Base-by-base conservation (phyloP, 2,113 vertebrate species). In the Plectropomus leopardus region DNA sequence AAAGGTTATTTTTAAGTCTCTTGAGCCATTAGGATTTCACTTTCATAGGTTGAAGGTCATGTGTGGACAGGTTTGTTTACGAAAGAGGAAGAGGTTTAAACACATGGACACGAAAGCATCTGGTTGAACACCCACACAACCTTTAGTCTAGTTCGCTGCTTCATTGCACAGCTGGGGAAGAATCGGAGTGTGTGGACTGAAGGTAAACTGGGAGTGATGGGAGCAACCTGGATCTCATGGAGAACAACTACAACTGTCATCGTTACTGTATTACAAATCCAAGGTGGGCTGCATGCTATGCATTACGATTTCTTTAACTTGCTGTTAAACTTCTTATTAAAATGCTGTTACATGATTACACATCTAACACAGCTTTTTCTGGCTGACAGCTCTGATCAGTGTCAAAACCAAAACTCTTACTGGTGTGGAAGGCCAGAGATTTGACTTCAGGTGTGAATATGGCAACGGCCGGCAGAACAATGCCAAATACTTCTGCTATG, bases 41-140 rank as follows among this genome's bases (percentile, higher is more conserved):
- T 82, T 73, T 83, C 80, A 73, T 1, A 47, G 13, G 34, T 8
- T 15, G 16, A 60, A 23, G 1, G 8, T 28, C 51, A 11, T 5
- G 19, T 23, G 23, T 58, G 53, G 6, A 30, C 11, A 40, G 10
- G 1, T 55, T 45, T n/a, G 30, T 64, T 23, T 4, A 24, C 76
- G 76, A 93, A 93, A 92, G 86, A 86, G 92, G 90, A 92, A 93
- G 68, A 61, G 45, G 47, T 60, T 15, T 4, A 24, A 32, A 47
- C 6, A 21, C 42, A 53, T 45, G 15, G 47, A 60, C 50, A 34
- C 30, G 48, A 70, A 85, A 74, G 28, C 54, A 78, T 30, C 44
- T 30, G n/a, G 57, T 6, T 42, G 16, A 65, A n/a, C 30, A 65
- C 11, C 19, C 1, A 51, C 6, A 23, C 16, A 21, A 14, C 11